Base-by-base conservation (phyloP, 2,888 invertebrate genomes). In the Andrena praecox region DNA sequence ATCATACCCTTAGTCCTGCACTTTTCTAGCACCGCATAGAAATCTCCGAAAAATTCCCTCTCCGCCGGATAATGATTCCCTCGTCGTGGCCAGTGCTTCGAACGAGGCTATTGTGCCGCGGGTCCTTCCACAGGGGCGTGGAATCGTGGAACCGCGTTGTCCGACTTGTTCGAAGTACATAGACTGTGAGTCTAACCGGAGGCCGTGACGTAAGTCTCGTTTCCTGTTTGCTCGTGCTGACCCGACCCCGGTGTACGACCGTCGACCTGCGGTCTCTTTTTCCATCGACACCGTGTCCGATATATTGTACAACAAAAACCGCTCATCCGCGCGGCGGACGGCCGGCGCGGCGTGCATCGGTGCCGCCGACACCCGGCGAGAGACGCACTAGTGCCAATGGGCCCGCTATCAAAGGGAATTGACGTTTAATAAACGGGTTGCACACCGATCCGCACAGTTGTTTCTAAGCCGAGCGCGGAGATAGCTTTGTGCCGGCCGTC, bases 171-270 rank as follows among this genome's bases (percentile, higher is more conserved):
- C 63, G 56, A 64, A 50, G 63, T 60, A 60, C 42, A 42, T 0
- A 42, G 80, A 60, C 29, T 52, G 48, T 31, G 77, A 76, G 70
- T 77, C 73, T 72, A 68, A 72, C 66, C 77, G 79, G 76, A 54
- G 79, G 67, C 78, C 77, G 68, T 88, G 88, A 88, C 88, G 88
- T 87, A 88, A 88, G 87, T 87, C 82, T 79, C 80, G 80, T 85
- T 88, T 88, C 88, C 87, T 88, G 88, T 87, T 85, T 88, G 84
- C 77, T 69, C 76, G 75, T 82, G 35, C 78, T 80, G 88, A 66
- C 85, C 83, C 70, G 86, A 87, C 86, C 85, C 69, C 69, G 71
- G 71, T 16, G 72, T 73, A 77, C 77, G 82, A 81, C 60, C 79
- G 42, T 68, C 73, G 80, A 83, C 79, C 78, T 71, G 74, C 70